Percentiles rank a stretch among this genome's conserved stretches.
These are phyloP conservation scores for Labia minor DNA, from an alignment of 2,888 invertebrate genomes.

Conservation along the genomic window DNA sequence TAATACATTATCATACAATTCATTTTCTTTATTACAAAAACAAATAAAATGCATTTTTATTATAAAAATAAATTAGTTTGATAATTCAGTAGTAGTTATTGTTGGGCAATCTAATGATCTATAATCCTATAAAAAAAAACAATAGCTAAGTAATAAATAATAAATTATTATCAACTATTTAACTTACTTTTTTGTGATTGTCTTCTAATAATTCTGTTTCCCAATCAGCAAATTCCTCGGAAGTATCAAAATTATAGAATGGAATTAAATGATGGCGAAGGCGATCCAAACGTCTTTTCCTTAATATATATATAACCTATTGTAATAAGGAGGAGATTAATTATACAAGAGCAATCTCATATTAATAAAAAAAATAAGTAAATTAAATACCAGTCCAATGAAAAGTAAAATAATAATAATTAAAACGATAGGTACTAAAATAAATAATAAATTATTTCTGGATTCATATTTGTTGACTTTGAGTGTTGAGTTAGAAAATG, in stretches of 20 bases:
- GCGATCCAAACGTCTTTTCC: slow-evolving; percentile 44
- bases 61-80: too few relatives aligned
- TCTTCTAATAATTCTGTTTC: slow-evolving; percentile 48
- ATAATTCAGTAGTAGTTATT: not conserved
- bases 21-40: too few relatives aligned
- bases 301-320: slow-evolving; percentile 43
- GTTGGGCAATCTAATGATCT: not conserved
- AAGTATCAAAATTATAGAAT: slow-evolving; percentile 55
- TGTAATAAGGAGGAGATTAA: not conserved
- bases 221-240: slow-evolving; percentile 57
- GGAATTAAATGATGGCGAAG: slow-evolving; percentile 53
- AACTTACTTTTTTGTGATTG: not conserved
- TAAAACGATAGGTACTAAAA: not conserved
- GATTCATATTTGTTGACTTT: too few relatives aligned
- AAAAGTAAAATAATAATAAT: not conserved
- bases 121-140: not conserved
- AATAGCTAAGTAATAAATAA: too few relatives aligned
- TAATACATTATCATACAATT: too few relatives aligned
- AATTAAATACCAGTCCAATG: not conserved
- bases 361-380: not conserved
- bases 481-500: too few relatives aligned
- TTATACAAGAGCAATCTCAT: too few relatives aligned
- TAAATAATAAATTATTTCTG: not conserved
- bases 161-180: too few relatives aligned
- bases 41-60: too few relatives aligned